Percentiles rank a stretch among this genome's conserved stretches.
Evolutionary conservation across 2,888 invertebrate species (phyloP).

Genomic region (Agrilus mali): DNA sequence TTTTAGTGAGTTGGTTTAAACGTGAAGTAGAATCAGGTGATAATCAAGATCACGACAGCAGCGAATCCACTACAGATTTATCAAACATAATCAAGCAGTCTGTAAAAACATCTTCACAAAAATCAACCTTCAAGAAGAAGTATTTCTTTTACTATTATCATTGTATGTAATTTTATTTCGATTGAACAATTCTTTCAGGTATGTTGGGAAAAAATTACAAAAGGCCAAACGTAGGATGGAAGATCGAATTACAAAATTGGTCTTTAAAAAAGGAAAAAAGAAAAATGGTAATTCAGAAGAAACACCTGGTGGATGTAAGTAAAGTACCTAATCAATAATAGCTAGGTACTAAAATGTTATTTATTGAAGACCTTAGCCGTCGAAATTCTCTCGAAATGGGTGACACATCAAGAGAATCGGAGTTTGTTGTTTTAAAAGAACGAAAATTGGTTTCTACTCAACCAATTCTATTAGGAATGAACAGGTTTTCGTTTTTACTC

Average conservation of each 20-base stretch:
- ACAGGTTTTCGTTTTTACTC: constrained; percentile 79
- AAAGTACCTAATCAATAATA: not conserved
- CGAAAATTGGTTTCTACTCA: constrained; percentile 68
- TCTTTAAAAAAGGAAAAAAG: constrained; percentile 75
- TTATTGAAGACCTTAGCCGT: constrained; percentile 50
- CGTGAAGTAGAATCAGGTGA: constrained; percentile 36
- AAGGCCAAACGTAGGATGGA: constrained; percentile 83
- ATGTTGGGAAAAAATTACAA: constrained; percentile 55
- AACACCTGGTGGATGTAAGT: constrained; percentile 61
- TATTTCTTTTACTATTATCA: not conserved
- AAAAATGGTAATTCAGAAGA: constrained; percentile 84
- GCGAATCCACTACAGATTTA: constrained; percentile 40
- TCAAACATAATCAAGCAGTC: constrained; percentile 35
- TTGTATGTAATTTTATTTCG: not conserved
- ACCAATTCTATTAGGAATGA: constrained; percentile 76
- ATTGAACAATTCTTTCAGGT: constrained; percentile 20
- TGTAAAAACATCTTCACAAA: constrained; percentile 35
- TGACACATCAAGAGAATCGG: constrained; percentile 69
- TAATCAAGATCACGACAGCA: constrained; percentile 39
- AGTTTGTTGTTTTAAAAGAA: constrained; percentile 79
- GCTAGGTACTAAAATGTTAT: not conserved
- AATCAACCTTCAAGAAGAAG: constrained; percentile 19
- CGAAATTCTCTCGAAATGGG: constrained; percentile 74
- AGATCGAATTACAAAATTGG: constrained; percentile 74
- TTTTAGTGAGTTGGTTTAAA: constrained; percentile 45